Percentiles rank a stretch among this genome's conserved stretches.
phyloP scores from a whole-genome alignment of 2,888 invertebrate genomes.

The Galerucella calmariensis region DNA sequence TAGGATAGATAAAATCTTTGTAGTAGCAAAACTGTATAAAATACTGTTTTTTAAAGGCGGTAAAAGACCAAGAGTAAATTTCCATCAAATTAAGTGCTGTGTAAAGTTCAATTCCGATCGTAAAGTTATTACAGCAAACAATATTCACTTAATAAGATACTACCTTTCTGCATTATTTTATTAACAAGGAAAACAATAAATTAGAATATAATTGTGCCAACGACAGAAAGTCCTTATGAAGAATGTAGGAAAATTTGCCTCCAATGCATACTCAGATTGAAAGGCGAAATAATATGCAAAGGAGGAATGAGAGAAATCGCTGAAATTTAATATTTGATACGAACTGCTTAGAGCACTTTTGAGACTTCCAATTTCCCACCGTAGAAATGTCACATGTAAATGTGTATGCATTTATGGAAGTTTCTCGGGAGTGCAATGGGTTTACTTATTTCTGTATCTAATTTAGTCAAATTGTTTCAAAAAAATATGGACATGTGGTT shows the following conservation, averaged over 20 bases:
- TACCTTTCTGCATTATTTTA: too few relatives aligned
- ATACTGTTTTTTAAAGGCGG: too few relatives aligned
- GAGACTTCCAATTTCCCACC: constrained; percentile 1
- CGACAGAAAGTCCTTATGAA: background rate
- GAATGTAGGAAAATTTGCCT: constrained; percentile 8
- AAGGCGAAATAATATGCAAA: constrained; percentile 6
- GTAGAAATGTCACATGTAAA: constrained; percentile 5
- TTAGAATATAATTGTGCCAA: background rate
- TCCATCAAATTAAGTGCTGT: too few relatives aligned
- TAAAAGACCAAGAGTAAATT: too few relatives aligned
- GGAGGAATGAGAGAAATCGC: constrained; percentile 5
- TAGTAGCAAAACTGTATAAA: too few relatives aligned
- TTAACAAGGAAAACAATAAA: background rate
- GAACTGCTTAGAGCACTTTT: background rate
- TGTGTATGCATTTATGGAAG: background rate
- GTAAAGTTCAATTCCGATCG: too few relatives aligned
- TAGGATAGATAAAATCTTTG: too few relatives aligned
- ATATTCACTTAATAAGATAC: too few relatives aligned
- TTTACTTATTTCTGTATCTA: background rate
- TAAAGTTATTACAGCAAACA: too few relatives aligned
- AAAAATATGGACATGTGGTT: too few relatives aligned
- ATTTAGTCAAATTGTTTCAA: background rate
- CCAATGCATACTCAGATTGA: constrained; percentile 11
- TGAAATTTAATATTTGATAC: constrained; percentile 17
- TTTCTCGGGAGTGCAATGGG: background rate